These are phyloP conservation scores for Cinara cedri DNA, from an alignment of 2,888 invertebrate genomes.

Conservation along the genomic window DNA sequence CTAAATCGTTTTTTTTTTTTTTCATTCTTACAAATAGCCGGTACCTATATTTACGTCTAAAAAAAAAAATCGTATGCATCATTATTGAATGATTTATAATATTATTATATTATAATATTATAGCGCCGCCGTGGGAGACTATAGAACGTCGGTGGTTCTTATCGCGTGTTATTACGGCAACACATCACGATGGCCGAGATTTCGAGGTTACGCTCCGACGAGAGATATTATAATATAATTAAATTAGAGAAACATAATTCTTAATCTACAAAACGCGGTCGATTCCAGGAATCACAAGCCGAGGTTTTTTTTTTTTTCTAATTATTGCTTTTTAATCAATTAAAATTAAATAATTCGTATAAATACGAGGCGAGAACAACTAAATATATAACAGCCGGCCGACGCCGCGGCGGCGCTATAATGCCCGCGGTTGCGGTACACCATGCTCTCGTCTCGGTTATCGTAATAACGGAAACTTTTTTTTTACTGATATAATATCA, in stretches of 20 bases:
- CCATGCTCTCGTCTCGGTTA: conserved; percentile 11
- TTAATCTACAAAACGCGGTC: neutral
- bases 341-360: neutral
- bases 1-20: too few relatives aligned
- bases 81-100: too few relatives aligned
- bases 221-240: neutral
- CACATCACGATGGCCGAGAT: neutral
- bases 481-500: neutral
- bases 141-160: conserved; percentile 15
- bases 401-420: conserved; percentile 18
- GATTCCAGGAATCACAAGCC: conserved; percentile 23
- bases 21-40: too few relatives aligned
- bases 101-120: neutral
- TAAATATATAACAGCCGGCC: neutral
- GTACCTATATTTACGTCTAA: too few relatives aligned
- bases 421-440: too few relatives aligned
- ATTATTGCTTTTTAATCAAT: conserved; percentile 38
- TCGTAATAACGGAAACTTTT: neutral
- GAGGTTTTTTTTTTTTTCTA: neutral
- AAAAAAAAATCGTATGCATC: too few relatives aligned
- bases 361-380: neutral
- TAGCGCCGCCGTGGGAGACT: neutral
- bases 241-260: neutral
- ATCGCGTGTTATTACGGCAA: neutral
- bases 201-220: conserved; percentile 9